These are phyloP conservation scores for Apodemia duryi DNA, from an alignment of 2,888 invertebrate genomes.

Conservation along the genomic window DNA sequence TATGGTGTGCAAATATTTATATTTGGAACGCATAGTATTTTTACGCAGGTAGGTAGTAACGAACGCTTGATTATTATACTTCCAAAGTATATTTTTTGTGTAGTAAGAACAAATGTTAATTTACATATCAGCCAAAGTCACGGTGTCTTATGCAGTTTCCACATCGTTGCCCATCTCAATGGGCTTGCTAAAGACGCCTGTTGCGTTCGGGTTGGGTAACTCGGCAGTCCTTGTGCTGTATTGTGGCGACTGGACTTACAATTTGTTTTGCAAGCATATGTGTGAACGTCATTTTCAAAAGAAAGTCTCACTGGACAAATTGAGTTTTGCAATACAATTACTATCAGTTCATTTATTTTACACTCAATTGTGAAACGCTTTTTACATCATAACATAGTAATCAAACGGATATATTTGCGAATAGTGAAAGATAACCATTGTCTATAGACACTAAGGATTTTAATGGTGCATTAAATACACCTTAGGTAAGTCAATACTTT, in stretches of 20 bases:
- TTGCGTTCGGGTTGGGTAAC: slow-evolving; percentile 6
- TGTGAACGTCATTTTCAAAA: slow-evolving; percentile 1
- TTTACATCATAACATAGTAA: too few relatives aligned
- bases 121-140: neutral
- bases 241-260: slow-evolving; percentile 11
- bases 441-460: too few relatives aligned
- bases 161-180: neutral
- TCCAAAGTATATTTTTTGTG: too few relatives aligned
- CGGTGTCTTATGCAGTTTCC: neutral
- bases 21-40: too few relatives aligned
- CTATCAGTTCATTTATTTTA: neutral
- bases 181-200: neutral
- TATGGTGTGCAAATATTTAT: too few relatives aligned
- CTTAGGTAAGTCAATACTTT: too few relatives aligned
- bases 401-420: too few relatives aligned
- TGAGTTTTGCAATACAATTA: neutral
- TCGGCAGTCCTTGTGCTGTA: neutral
- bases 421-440: too few relatives aligned
- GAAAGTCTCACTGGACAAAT: neutral
- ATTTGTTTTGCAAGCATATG: neutral
- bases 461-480: too few relatives aligned
- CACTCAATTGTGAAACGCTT: neutral
- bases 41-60: too few relatives aligned
- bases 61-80: too few relatives aligned
- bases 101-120: neutral